Conservation (phyloP, 2,888 invertebrate species). For the Ophioninae sp. region DNA sequence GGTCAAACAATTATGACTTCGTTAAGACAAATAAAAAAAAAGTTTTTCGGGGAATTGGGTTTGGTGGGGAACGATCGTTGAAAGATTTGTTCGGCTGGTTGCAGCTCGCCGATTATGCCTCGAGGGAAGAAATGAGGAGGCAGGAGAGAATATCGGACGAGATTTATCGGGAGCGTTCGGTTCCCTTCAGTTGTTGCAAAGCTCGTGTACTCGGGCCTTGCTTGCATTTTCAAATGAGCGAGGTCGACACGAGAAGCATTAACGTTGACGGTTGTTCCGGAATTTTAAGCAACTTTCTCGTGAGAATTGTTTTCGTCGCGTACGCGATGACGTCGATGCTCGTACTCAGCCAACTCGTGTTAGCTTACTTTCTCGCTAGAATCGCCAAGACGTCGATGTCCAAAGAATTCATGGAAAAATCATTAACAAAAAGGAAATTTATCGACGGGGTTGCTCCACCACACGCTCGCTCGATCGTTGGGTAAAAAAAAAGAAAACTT, state of each 20-base stretch:
- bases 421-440: slow-evolving; percentile 39
- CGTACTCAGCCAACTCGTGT: slow-evolving; percentile 69
- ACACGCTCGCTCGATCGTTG: slow-evolving; percentile 12
- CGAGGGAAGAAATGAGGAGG: slow-evolving; percentile 68
- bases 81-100: neutral
- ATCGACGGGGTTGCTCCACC: neutral
- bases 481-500: slow-evolving; percentile 15
- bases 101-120: slow-evolving; percentile 69
- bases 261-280: slow-evolving; percentile 73
- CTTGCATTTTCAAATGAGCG: slow-evolving; percentile 69
- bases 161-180: slow-evolving; percentile 65
- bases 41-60: neutral
- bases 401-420: slow-evolving; percentile 57
- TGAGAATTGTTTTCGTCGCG: slow-evolving; percentile 72
- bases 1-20: too few species aligned
- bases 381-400: slow-evolving; percentile 46
- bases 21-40: neutral
- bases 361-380: slow-evolving; percentile 69
- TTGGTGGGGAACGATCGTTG: neutral
- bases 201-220: slow-evolving; percentile 69
- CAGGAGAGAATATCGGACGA: slow-evolving; percentile 69
- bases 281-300: slow-evolving; percentile 69
- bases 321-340: slow-evolving; percentile 74
- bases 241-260: slow-evolving; percentile 68
- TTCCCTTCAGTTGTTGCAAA: slow-evolving; percentile 77